phyloP scores from a whole-genome alignment of 1,140 invertebrate genomes.

The Berghia stephanieae region DNA sequence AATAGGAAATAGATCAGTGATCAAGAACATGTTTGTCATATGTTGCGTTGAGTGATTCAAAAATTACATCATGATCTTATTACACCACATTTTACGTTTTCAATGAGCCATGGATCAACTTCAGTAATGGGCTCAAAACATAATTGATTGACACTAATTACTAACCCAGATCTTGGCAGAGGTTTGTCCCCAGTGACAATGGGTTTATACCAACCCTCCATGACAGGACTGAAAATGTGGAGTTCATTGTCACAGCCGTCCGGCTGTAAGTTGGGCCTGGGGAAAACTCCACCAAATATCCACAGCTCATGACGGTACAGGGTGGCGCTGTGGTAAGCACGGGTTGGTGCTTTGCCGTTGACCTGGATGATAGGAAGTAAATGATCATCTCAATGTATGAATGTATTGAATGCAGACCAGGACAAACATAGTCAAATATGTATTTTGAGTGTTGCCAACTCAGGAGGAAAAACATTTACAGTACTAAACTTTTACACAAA shows the following conservation, averaged over 20 bases:
- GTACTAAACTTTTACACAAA: too few relatives aligned
- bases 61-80: too few relatives aligned
- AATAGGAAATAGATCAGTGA: too few relatives aligned
- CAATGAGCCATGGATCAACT: too few relatives aligned
- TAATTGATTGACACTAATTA: too few relatives aligned
- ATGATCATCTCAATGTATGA: not conserved
- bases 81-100: too few relatives aligned
- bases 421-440: not conserved
- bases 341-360: constrained; percentile 61
- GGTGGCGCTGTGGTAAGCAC: constrained; percentile 62
- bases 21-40: too few relatives aligned
- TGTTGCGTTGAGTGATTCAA: too few relatives aligned
- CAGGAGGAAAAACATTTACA: not conserved
- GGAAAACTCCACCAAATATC: constrained; percentile 66
- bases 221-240: constrained; percentile 63
- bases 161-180: constrained; percentile 60
- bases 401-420: not conserved
- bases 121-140: too few relatives aligned
- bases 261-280: constrained; percentile 60
- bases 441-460: not conserved
- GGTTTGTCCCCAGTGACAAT: constrained; percentile 63
- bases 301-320: constrained; percentile 64
- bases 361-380: constrained; percentile 40
- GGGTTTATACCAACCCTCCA: constrained; percentile 62
- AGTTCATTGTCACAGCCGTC: constrained; percentile 65